Evolutionary conservation across 64 coral and sea anemone genomes (phyloP), one percentile per base, ranked within the genome.

Genomic region (Pocillopora damicornis): DNA sequence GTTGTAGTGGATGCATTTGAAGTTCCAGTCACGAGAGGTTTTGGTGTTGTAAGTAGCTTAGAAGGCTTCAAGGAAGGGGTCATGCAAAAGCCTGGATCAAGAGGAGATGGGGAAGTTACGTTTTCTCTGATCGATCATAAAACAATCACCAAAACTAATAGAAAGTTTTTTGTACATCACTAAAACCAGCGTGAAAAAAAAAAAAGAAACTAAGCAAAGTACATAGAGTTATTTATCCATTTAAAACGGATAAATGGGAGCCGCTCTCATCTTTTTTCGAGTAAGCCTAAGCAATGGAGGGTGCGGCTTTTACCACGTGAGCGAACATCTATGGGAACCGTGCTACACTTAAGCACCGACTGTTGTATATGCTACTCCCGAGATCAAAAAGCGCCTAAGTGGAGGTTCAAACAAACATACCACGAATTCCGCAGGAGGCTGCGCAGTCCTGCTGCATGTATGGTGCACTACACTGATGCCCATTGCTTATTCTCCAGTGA

Each of bases 371-470:
- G 42, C 42, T 7, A 51, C 42, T 7, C 7, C 7, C 1, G 42
- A 2, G 7, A 51, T 51, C 42, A 51, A 51, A 51, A 51, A 51
- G 42, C 42, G 42, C 42, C 42, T 51, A 7, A 51, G 42, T 0
- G 42, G 7, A 51, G 42, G 42, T 51, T 51, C 3, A 51, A 51
- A 22, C 9, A 22, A 69, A 4, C 83, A 36, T 82, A 82, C 88
- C 88, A 42, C 88, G 82, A 23, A 89, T 58, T 15, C 88, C 66
- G 62, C 88, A 89, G 18, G 79, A 59, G 42, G 88, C 63, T 20
- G 88, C 63, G n/a, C 88, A 89, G 11, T 89, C 58, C 4, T 82
- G 63, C 25, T 89, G 77, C 88, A 89, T 89, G 23, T 64, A 82
- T 14, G 45, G 20, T 17, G 68, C 77, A 62, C 73, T 66, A 9